Percentiles rank a stretch among this genome's conserved stretches.
Conservation (phyloP, 2,113 vertebrate genomes). For the Lycaon pictus region DNA sequence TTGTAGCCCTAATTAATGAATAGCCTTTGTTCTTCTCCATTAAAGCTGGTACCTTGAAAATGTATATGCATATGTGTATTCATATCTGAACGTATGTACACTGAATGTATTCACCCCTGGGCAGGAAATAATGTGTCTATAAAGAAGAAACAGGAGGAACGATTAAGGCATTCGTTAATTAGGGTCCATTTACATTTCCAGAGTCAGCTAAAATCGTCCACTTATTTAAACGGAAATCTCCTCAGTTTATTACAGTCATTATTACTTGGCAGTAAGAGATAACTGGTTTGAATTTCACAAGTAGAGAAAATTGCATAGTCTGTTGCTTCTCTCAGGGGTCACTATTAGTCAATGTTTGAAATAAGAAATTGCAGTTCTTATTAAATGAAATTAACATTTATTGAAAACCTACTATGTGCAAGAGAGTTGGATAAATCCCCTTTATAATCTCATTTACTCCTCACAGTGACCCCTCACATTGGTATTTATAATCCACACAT, state of each 20-base stretch:
- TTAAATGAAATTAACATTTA: not conserved
- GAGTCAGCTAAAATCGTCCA: constrained; percentile 73
- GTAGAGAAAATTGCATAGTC: constrained; percentile 42
- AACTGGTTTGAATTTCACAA: constrained; percentile 71
- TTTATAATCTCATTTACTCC: not conserved
- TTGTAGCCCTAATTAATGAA: constrained; percentile 30
- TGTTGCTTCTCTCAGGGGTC: constrained; percentile 41
- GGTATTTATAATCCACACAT: not conserved
- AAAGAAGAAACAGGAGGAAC: constrained; percentile 67
- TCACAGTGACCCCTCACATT: not conserved
- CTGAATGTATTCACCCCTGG: constrained; percentile 36
- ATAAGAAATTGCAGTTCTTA: constrained; percentile 34
- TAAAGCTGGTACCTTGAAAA: constrained; percentile 39
- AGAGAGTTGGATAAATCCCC: not conserved
- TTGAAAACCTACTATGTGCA: not conserved
- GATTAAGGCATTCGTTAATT: constrained; percentile 69
- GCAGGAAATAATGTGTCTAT: constrained; percentile 66
- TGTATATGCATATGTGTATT: not conserved
- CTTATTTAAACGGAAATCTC: constrained; percentile 72
- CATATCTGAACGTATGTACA: constrained; percentile 44
- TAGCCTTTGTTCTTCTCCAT: constrained; percentile 48
- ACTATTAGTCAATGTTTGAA: constrained; percentile 62
- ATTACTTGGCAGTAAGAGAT: constrained; percentile 68
- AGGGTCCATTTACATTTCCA: constrained; percentile 71
- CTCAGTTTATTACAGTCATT: constrained; percentile 64